Evolutionary conservation across 2,113 vertebrate species (phyloP), one percentile per base, ranked within the genome.

Genomic region (Penelope pileata): DNA sequence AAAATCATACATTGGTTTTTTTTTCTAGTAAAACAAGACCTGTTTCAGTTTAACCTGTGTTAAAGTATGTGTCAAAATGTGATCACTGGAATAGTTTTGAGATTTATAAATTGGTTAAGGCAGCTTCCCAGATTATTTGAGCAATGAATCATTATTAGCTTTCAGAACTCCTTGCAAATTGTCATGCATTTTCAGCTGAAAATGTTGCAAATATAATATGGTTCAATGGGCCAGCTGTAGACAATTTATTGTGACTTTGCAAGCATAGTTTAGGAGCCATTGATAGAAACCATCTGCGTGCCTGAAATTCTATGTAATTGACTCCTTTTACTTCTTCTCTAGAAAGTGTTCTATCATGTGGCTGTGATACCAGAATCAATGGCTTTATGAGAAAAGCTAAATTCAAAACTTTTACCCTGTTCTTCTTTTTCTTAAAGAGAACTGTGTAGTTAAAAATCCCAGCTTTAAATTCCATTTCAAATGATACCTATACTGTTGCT

Each of bases 221-320:
- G 80, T 91, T 96, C 95, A 93, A 72, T 96, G 88, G 91, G 94
- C 91, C 96, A 96, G 95, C 96, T 96, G 96, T 94, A 95, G 86
- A 92, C 91, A 91, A 96, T 96, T 96, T 95, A 78, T 95, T 94
- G 91, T 94, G 92, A 96, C 96, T 96, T 96, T 79, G 62, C 80
- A 94, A 96, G 83, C 94, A 90, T 51, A 84, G 86, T 94, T 96
- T 96, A 81, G 86, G 83, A 88, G 68, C 88, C 92, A 91, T 95
- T 96, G 96, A 96, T 94, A 78, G 92, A 95, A 95, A 93, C 95
- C 93, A 96, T 93, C 93, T 96, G 95, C 90, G 88, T 93, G 83
- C 83, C 73, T 96, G 73, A 96, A 86, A 94, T 92, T 86, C 88
- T 84, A 1, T 96, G 88, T 94, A 84, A 96, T 86, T 95, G 92